Base-by-base conservation (phyloP, 1,140 invertebrate genomes). In the Agrypnia vestita region DNA sequence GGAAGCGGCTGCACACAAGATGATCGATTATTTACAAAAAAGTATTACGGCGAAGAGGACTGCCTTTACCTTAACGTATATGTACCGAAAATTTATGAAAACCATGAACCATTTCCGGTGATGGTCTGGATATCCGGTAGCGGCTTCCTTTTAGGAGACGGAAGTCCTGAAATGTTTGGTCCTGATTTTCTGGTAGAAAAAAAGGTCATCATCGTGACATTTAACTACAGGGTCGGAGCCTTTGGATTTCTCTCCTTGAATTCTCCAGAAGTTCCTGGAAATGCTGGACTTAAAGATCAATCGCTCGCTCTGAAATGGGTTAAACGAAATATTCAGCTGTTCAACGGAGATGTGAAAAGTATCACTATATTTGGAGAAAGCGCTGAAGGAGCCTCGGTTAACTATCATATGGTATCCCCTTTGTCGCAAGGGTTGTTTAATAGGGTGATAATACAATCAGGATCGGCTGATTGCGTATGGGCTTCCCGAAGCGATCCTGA, bases 201-300 rank as follows among this genome's bases (percentile, higher is more conserved):
- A 84, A 88, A 91, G 44, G 85, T 94, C 43, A 90, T 96, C 1
- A 88, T 96, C 0, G 94, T 96, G 0, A 93, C 94, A 0, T 91
- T 96, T 71, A 95, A 96, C 81, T 96, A 96, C 83, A 89, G 95
- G 79, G 86, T 96, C 13, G 94, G 94, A 59, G 91, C 93, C 1
- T 86, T 96, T 35, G 94, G 94, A n/a, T 95, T 94, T 84, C 84
- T 95, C 17, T 93, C 92, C 76, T 91, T 89, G 10, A 89, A 90
- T 13, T 90, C 89, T 17, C 84, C 87, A 69, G 90, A 93, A 62
- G 86, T 93, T 11, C 90, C 84, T 4, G 84, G 84, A 76, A 79
- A 78, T 17, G 83, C 77, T 15, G 84, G 82, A 19, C 71, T 85
- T 19, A 80, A 79, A 43, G 79, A 84, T 71, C 81, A 82, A 17